Percentiles rank a stretch among this genome's conserved stretches.
Evolutionary conservation across 2,888 invertebrate genomes (phyloP).

Genomic region (Argyra leucocephala): DNA sequence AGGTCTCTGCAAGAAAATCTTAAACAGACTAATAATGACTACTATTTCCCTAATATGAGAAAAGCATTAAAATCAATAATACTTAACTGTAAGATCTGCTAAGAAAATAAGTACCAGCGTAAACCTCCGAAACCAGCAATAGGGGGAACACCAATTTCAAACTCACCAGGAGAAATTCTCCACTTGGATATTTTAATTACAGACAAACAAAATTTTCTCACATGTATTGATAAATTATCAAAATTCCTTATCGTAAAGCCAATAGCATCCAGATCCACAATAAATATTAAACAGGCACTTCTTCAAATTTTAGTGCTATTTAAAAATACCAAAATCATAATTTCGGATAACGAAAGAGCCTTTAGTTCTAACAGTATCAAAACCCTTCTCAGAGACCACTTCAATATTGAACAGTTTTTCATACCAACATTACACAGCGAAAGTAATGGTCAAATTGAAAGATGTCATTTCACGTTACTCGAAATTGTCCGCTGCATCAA

Average conservation of each 20-base stretch:
- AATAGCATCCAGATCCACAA: constrained; percentile 23
- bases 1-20: constrained; percentile 20
- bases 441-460: constrained; percentile 20
- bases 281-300: constrained; percentile 18
- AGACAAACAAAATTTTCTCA: constrained; percentile 20
- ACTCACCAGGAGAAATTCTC: constrained; percentile 17
- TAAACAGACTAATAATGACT: constrained; percentile 18
- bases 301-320: constrained; percentile 8
- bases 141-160: constrained; percentile 20
- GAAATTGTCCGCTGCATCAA: constrained; percentile 20
- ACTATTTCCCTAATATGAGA: constrained; percentile 22
- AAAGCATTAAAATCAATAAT: neutral
- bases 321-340: constrained; percentile 17
- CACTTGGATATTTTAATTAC: constrained; percentile 24
- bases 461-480: constrained; percentile 18
- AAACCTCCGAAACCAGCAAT: constrained; percentile 16
- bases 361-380: constrained; percentile 15
- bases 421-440: constrained; percentile 20
- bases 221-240: constrained; percentile 24
- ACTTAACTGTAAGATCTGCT: constrained; percentile 17
- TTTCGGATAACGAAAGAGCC: constrained; percentile 20
- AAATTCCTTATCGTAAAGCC: constrained; percentile 25
- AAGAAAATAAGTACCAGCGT: constrained; percentile 16
- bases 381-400: constrained; percentile 14
- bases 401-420: constrained; percentile 15